A percentile compares a stretch with the other conserved stretches of the same genome.
phyloP scores from a whole-genome alignment of 2,888 invertebrate genomes.

The Spatulosminthurus flaviceps region DNA sequence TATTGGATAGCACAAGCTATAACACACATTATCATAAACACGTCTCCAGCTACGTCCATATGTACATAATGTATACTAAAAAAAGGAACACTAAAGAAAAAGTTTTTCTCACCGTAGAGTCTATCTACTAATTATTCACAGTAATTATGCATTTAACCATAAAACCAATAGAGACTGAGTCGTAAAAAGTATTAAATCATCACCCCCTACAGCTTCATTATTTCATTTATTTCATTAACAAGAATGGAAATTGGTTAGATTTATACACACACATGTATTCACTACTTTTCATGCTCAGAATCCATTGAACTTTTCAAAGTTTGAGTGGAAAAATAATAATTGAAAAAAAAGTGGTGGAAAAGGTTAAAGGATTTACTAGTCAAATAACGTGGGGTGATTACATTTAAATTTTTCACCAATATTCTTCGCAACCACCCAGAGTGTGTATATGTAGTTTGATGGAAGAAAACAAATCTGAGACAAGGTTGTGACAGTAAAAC shows the following conservation, averaged over 20 bases:
- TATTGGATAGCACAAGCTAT: too few relatives aligned
- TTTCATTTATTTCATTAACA: constrained; percentile 18
- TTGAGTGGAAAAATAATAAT: neutral
- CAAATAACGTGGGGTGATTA: constrained; percentile 22
- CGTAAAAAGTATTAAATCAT: neutral
- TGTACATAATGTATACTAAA: too few relatives aligned
- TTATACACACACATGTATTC: neutral
- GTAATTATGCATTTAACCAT: neutral
- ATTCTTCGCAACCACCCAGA: neutral
- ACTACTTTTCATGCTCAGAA: too few relatives aligned
- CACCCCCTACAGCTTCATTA: constrained; percentile 11
- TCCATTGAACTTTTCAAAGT: too few relatives aligned
- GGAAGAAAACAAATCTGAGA: constrained; percentile 23
- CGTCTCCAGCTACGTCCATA: too few relatives aligned
- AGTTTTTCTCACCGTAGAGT: neutral
- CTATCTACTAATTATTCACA: neutral
- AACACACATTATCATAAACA: too few relatives aligned
- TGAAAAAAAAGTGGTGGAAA: constrained; percentile 3
- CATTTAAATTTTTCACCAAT: constrained; percentile 21
- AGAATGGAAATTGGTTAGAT: neutral
- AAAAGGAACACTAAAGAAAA: neutral
- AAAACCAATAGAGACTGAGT: constrained; percentile 2
- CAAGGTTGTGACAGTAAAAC: neutral
- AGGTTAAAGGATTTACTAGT: constrained; percentile 2
- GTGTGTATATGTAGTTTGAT: neutral